Evolutionary conservation across 2,797 vertebrate species (phyloP).

Genomic region (Acridotheres tristis): DNA sequence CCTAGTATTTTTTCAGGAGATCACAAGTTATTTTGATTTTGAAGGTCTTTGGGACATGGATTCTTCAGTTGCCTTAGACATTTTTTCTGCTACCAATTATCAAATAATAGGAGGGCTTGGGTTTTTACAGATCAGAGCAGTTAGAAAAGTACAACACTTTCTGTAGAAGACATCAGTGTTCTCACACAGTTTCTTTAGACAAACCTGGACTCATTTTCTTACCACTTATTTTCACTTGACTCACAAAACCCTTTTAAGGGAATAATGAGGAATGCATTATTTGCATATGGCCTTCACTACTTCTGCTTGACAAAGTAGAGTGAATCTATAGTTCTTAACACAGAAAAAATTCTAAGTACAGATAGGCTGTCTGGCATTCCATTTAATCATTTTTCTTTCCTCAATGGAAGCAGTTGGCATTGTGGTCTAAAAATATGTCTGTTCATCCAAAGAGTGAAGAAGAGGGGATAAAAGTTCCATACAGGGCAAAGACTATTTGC

Average conservation of each 20-base stretch:
- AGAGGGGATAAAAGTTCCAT: background rate
- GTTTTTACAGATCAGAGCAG: background rate
- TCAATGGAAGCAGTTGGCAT: background rate
- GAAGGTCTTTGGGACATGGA: background rate
- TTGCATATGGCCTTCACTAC: background rate
- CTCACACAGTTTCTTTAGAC: background rate
- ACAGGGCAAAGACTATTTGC: background rate
- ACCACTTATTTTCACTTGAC: background rate
- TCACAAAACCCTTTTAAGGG: background rate
- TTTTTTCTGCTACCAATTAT: background rate
- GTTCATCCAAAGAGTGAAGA: background rate
- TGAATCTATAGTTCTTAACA: background rate
- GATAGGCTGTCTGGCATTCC: background rate
- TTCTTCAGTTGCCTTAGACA: background rate
- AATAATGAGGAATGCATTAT: background rate
- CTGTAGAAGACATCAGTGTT: background rate
- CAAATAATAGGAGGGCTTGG: background rate
- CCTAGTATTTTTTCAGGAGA: background rate
- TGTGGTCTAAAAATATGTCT: background rate
- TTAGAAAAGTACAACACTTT: background rate
- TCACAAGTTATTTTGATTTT: background rate
- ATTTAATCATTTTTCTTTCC: background rate
- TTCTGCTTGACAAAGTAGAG: background rate
- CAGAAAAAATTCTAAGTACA: background rate
- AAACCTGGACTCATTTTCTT: background rate